Evolutionary conservation across 2,797 vertebrate species (phyloP), one percentile per base, ranked within the genome.

Genomic region (Acanthurus tractus): DNA sequence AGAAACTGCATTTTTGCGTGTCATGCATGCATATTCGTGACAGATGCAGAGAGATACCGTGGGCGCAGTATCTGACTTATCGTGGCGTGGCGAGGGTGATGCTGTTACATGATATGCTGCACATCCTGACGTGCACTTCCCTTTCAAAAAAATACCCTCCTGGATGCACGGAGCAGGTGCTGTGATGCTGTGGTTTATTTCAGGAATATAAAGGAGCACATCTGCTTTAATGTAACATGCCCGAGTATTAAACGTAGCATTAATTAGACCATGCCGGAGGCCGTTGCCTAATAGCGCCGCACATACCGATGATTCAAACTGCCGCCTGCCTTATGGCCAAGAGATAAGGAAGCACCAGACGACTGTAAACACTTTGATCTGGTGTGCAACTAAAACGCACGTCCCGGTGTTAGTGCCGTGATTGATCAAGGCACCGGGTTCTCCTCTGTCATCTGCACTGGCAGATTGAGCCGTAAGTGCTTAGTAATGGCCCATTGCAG

Each of bases 301-400:
- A 72, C 76, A 90, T 77, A 79, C 71, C 76, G 81, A 87, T 71
- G 80, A 79, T 79, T 80, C 49, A 67, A 86, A 85, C 70, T 76
- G 65, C 68, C 53, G 72, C 73, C 67, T 69, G 77, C 65, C 69
- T 80, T 8, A 0, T 36, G 79, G 77, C 50, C 78, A 42, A 20
- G 59, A 79, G 68, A 84, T 79, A 48, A 78, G 14, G 53, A 64
- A 57, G 58, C 71, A 55, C 20, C 80, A 66, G 65, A 76, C 63
- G 63, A 42, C 70, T 70, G 85, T 56, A 74, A 78, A 87, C 83
- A 83, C 86, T 85, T 83, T 72, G 4, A 83, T 87, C 50, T 44
- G 66, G 54, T 56, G 36, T 62, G 82, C 59, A 61, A 77, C 81
- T 71, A 22, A 83, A 77, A 76, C 64, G 74, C 80, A 42, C 40